These are phyloP conservation scores for Cynocephalus volans DNA, from an alignment of 2,113 vertebrate genomes.

Conservation along the genomic window DNA sequence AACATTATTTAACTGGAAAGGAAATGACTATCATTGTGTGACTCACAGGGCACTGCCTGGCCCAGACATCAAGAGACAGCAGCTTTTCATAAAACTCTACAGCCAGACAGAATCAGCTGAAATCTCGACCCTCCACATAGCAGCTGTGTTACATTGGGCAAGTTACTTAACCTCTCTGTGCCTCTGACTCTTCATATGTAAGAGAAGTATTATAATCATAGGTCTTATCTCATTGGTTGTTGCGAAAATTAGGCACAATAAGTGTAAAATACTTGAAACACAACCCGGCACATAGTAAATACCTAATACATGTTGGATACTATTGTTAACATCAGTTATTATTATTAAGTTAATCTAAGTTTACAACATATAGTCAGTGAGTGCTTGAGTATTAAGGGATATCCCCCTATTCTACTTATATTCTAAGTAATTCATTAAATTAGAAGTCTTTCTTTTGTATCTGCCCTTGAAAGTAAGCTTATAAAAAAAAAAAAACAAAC, in stretches of 20 bases:
- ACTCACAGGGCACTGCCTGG: not conserved
- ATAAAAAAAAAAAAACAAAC: not conserved
- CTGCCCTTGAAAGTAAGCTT: slow-evolving; percentile 59
- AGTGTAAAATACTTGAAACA: slow-evolving; percentile 22
- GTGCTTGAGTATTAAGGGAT: not conserved
- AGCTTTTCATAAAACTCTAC: not conserved
- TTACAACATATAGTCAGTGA: not conserved
- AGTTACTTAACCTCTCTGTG: not conserved
- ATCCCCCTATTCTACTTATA: not conserved
- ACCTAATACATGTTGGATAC: not conserved
- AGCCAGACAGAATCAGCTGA: not conserved
- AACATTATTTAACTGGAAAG: slow-evolving; percentile 36
- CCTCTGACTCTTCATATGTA: not conserved
- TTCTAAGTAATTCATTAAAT: not conserved
- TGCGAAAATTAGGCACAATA: not conserved
- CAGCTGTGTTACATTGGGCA: not conserved
- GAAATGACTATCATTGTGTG: not conserved
- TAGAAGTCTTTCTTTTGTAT: slow-evolving; percentile 29
- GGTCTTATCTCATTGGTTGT: not conserved
- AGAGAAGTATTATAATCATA: not conserved
- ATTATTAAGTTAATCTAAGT: not conserved
- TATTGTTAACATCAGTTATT: not conserved
- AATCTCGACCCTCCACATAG: not conserved
- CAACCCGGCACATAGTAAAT: not conserved
- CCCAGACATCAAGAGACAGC: not conserved